These are phyloP conservation scores for Tichodroma muraria DNA, from an alignment of 2,113 vertebrate genomes.

Conservation along the genomic window DNA sequence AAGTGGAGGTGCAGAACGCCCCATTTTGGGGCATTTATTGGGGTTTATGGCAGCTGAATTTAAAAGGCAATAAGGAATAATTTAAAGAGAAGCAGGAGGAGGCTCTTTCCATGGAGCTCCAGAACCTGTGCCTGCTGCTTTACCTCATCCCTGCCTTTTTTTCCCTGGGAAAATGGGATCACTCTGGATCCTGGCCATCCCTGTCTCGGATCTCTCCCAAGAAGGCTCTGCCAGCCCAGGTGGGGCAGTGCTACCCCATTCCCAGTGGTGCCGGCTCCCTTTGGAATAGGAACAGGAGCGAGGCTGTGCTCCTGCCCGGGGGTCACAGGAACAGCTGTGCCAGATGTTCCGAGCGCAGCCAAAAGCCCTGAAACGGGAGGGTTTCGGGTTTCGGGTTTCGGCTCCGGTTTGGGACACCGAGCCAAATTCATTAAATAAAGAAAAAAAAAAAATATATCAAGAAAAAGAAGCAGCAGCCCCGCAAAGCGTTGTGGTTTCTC, in stretches of 20 bases:
- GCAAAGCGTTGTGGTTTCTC: background rate
- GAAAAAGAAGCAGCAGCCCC: background rate
- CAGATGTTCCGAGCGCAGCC: conserved; percentile 39
- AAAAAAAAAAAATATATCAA: background rate
- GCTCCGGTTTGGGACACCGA: background rate
- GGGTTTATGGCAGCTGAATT: background rate
- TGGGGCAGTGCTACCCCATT: background rate
- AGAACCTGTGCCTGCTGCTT: background rate
- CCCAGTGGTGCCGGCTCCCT: background rate
- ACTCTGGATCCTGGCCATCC: background rate
- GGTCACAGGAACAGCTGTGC: conserved; percentile 35
- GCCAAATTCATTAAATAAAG: conserved; percentile 1
- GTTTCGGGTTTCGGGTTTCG: conserved; percentile 33
- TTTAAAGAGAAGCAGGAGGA: background rate
- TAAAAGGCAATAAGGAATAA: background rate
- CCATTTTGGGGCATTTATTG: background rate
- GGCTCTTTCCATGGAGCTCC: background rate
- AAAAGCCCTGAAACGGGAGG: background rate
- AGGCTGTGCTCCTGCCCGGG: conserved; percentile 9
- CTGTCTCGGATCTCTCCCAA: rapidly evolving
- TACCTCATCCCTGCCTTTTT: background rate
- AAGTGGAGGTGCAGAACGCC: background rate
- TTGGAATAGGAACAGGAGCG: background rate
- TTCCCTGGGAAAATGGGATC: background rate
- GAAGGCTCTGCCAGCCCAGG: background rate